Evolutionary conservation across 2,888 invertebrate species (phyloP).

Genomic region (Acrocyrtus sp.): DNA sequence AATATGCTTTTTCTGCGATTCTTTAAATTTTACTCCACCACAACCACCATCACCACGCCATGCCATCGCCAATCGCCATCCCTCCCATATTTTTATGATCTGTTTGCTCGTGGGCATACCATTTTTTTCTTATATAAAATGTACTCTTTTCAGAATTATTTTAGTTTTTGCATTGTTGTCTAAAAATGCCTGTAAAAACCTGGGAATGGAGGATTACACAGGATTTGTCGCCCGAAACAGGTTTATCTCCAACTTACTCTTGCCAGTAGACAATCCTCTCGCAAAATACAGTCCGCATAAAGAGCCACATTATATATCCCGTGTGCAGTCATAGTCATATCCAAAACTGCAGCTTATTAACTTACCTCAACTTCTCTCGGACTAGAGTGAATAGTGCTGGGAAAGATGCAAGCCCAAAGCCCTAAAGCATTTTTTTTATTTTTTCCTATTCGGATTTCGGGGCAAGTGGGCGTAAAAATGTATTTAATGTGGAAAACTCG

Average conservation of each 20-base stretch:
- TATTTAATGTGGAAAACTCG: background rate
- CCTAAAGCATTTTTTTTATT: no score
- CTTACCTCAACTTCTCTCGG: background rate
- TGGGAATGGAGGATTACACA: background rate
- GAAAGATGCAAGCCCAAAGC: no score
- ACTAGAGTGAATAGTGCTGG: no score
- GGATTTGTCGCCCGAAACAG: conserved; percentile 18
- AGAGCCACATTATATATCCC: background rate
- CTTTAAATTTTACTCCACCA: no score
- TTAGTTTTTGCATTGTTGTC: background rate
- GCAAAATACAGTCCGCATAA: background rate
- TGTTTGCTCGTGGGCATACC: conserved; percentile 22
- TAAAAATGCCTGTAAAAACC: background rate
- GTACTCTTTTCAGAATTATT: background rate
- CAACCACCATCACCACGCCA: no score
- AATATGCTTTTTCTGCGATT: no score
- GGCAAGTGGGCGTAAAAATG: no score
- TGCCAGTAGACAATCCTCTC: no score
- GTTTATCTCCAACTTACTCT: no score
- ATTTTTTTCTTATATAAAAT: background rate
- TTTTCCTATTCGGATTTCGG: no score
- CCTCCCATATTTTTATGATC: conserved; percentile 26
- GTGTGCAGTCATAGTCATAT: background rate
- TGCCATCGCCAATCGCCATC: no score
- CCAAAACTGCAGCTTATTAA: background rate